Evolutionary conservation across 1,140 invertebrate genomes (phyloP).

Genomic region (Drosophila oshimai): DNA sequence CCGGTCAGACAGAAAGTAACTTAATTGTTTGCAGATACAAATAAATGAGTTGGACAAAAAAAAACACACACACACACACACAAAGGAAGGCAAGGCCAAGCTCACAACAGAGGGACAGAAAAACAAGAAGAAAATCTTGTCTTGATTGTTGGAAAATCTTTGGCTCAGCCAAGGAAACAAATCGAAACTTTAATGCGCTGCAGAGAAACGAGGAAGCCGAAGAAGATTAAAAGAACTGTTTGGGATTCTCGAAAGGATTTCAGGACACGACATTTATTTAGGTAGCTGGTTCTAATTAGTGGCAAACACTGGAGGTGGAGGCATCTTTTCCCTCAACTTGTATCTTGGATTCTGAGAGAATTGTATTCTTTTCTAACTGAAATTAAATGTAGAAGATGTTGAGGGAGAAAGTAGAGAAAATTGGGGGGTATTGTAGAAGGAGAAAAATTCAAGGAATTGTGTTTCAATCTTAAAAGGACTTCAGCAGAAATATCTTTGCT

Average conservation of each 20-base stretch:
- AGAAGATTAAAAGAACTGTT: constrained; percentile 35
- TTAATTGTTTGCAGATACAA: constrained; percentile 79
- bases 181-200: constrained; percentile 36
- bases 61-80: background rate
- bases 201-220: background rate
- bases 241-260: constrained; percentile 35
- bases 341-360: background rate
- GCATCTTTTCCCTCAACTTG: background rate
- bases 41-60: constrained; percentile 65
- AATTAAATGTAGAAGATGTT: background rate
- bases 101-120: constrained; percentile 16
- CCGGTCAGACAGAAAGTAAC: constrained; percentile 54
- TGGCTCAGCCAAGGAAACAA: constrained; percentile 21
- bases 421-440: background rate
- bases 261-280: constrained; percentile 41
- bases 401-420: background rate
- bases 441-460: background rate
- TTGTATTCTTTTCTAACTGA: background rate
- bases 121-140: constrained; percentile 41
- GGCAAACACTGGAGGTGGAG: background rate
- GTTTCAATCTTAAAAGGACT: background rate
- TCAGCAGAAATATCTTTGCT: background rate
- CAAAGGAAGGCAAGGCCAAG: constrained; percentile 10
- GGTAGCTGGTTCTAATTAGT: constrained; percentile 23
- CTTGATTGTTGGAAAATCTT: constrained; percentile 45